Conservation (phyloP, 2,888 invertebrate species). For the Autographa pulchrina region DNA sequence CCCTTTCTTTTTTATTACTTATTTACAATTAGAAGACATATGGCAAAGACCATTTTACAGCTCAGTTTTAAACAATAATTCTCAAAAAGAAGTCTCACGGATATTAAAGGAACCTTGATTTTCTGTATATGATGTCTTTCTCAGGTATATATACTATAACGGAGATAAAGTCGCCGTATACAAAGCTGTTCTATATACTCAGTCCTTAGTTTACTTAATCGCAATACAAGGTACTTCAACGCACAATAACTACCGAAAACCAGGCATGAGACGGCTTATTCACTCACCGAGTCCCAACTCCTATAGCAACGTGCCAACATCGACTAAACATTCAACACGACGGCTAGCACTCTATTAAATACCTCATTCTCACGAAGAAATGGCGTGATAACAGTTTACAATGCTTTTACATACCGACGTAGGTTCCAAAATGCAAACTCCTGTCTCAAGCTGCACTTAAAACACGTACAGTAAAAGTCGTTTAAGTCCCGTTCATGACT, state of each 20-base stretch:
- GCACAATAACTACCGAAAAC: constrained; percentile 15
- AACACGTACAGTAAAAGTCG: constrained; percentile 38
- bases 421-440: constrained; percentile 42
- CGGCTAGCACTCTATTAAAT: constrained; percentile 34
- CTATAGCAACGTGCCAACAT: constrained; percentile 31
- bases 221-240: constrained; percentile 6
- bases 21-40: too few relatives aligned
- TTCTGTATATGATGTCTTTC: too few relatives aligned
- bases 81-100: too few relatives aligned
- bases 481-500: constrained; percentile 27
- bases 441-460: constrained; percentile 37
- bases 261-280: constrained; percentile 13
- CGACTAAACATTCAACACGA: constrained; percentile 29
- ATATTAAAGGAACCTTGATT: too few relatives aligned
- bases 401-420: constrained; percentile 35
- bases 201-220: constrained; percentile 12
- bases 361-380: constrained; percentile 37
- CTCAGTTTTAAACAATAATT: too few relatives aligned
- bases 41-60: too few relatives aligned
- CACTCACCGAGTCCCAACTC: constrained; percentile 9
- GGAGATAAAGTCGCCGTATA: not conserved
- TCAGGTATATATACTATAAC: too few relatives aligned
- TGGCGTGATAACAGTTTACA: constrained; percentile 46
- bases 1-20: too few relatives aligned
- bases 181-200: not conserved